A percentile compares a stretch with the other conserved stretches of the same genome.
phyloP scores from a whole-genome alignment of 2,797 vertebrate species.

The Phaenicophaeus curvirostris region DNA sequence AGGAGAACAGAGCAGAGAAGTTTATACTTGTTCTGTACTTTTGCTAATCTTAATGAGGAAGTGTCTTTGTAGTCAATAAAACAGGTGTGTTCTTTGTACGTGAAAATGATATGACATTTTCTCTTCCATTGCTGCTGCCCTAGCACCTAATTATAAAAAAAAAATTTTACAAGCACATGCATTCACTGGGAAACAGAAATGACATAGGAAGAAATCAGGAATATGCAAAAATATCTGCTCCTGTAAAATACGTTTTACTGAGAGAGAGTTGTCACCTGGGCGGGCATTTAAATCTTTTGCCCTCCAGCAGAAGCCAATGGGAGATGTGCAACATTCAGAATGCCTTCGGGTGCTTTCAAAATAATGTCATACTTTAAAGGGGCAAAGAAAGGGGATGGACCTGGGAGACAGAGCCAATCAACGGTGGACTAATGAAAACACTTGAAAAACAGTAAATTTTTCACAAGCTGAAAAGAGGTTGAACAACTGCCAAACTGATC shows the following conservation, averaged over 20 bases:
- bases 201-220: background rate
- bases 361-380: background rate
- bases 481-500: constrained; percentile 2
- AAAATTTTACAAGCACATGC: background rate
- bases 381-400: background rate
- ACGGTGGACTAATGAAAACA: constrained; percentile 11
- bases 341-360: background rate
- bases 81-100: background rate
- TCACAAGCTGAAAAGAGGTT: background rate
- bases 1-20: background rate
- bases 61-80: background rate
- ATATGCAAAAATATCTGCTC: background rate
- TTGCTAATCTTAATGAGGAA: background rate
- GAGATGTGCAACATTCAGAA: background rate
- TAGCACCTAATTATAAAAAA: background rate
- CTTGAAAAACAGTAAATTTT: background rate
- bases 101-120: background rate
- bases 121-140: background rate
- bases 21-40: background rate
- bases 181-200: background rate
- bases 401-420: background rate
- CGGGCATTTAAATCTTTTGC: background rate
- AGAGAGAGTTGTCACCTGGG: background rate
- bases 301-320: background rate
- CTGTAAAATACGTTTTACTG: background rate